A percentile compares a stretch with the other conserved stretches of the same genome.
Evolutionary conservation across 1,140 invertebrate genomes (phyloP).

Genomic region (Rhizoglyphus robini): DNA sequence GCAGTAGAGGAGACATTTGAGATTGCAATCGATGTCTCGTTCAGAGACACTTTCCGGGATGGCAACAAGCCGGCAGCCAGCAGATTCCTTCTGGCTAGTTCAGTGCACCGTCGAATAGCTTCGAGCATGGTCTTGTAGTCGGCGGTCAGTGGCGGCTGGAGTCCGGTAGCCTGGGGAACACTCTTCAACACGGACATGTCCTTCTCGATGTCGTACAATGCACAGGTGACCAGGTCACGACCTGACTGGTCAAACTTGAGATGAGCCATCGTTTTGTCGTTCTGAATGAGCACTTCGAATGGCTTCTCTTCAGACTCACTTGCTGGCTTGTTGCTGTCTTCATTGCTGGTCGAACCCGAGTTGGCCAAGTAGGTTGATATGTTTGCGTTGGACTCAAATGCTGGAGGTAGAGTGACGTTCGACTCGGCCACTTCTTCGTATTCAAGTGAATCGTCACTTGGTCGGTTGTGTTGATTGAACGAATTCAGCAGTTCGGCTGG

Average conservation of each 20-base stretch:
- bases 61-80: conserved; percentile 32
- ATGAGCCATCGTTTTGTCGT: conserved; percentile 17
- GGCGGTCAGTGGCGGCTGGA: not conserved
- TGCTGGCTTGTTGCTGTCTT: not conserved
- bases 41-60: not conserved
- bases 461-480: not conserved
- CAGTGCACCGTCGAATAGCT: conserved; percentile 8
- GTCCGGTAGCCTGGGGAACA: not conserved
- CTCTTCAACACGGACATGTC: not conserved
- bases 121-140: conserved; percentile 21
- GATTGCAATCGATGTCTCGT: not conserved
- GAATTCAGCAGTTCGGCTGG: not conserved
- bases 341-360: too few relatives aligned
- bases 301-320: not conserved
- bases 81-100: conserved; percentile 2
- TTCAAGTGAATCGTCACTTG: not conserved
- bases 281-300: not conserved
- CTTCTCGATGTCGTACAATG: conserved; percentile 22
- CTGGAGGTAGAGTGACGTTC: not conserved
- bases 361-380: not conserved
- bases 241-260: conserved; percentile 12
- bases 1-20: not conserved
- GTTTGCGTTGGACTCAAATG: not conserved
- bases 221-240: conserved; percentile 2
- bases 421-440: not conserved